Evolutionary conservation across 2,113 vertebrate species (phyloP).

Genomic region (Psittacus erithacus): DNA sequence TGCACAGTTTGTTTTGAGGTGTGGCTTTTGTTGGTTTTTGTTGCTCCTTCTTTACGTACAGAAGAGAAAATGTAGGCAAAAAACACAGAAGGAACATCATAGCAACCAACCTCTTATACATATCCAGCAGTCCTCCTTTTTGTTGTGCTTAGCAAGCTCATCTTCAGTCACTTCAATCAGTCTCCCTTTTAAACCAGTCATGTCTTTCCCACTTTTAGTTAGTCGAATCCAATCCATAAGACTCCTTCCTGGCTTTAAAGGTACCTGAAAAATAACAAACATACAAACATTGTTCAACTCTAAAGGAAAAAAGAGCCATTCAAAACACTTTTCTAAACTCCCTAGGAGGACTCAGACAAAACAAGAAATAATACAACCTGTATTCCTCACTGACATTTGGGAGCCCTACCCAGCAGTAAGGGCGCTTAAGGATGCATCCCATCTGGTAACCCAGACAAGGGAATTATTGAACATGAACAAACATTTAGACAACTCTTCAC

Average conservation of each 20-base stretch:
- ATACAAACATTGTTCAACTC: neutral
- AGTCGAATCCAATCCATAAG: constrained; percentile 98
- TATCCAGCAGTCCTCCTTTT: constrained; percentile 92
- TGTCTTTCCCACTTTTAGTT: constrained; percentile 91
- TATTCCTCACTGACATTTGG: neutral
- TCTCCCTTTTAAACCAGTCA: constrained; percentile 90
- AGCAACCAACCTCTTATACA: constrained; percentile 89
- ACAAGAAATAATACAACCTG: neutral
- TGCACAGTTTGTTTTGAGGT: accelerated
- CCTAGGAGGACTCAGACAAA: neutral
- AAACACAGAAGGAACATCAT: neutral
- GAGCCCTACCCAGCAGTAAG: neutral
- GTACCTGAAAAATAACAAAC: constrained; percentile 79
- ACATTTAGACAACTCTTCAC: neutral
- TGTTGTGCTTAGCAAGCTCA: constrained; percentile 91
- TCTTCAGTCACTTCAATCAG: constrained; percentile 89
- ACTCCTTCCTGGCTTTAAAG: constrained; percentile 93
- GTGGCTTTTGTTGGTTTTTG: neutral
- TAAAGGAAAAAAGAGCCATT: neutral
- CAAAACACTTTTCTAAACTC: neutral
- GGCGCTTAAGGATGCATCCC: neutral
- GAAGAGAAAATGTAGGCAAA: neutral
- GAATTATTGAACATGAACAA: neutral
- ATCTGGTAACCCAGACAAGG: neutral
- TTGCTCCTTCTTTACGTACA: neutral